These are phyloP conservation scores for Mus minutoides DNA, from an alignment of 2,797 vertebrate genomes.

Conservation along the genomic window DNA sequence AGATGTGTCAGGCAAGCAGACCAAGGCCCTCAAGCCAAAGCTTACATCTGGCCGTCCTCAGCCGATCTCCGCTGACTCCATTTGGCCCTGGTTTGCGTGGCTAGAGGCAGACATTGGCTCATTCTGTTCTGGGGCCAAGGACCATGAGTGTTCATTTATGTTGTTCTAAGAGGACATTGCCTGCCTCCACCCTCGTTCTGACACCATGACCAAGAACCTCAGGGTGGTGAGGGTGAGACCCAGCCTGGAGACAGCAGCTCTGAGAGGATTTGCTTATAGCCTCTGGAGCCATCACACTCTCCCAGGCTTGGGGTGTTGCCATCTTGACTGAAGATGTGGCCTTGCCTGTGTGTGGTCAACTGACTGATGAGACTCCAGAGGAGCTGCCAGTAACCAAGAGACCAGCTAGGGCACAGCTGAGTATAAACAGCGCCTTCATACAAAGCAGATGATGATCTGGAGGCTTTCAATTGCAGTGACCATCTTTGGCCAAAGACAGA, in stretches of 20 bases:
- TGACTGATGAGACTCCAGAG: neutral
- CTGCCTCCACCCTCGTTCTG: slow-evolving; percentile 64
- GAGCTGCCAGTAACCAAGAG: neutral
- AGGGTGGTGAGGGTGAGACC: neutral
- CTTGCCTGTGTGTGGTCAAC: neutral
- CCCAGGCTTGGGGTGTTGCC: neutral
- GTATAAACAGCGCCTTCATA: neutral
- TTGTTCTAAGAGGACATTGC: neutral
- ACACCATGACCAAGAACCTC: neutral
- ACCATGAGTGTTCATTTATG: slow-evolving; percentile 60
- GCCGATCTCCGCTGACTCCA: neutral
- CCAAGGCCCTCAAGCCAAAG: slow-evolving; percentile 51
- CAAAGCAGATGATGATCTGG: neutral
- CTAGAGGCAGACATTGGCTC: slow-evolving; percentile 74
- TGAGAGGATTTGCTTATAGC: neutral
- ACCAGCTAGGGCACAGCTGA: neutral
- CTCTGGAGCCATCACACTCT: neutral
- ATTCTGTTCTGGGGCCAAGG: slow-evolving; percentile 56
- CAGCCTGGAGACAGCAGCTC: fast-evolving
- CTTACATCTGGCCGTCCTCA: slow-evolving; percentile 59
- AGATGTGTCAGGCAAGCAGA: slow-evolving; percentile 49
- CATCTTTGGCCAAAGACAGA: neutral
- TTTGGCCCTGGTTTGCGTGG: slow-evolving; percentile 6
- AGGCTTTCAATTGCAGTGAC: neutral
- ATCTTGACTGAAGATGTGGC: neutral